Evolutionary conservation across 2,888 invertebrate genomes (phyloP).

Genomic region (Thyatira batis): DNA sequence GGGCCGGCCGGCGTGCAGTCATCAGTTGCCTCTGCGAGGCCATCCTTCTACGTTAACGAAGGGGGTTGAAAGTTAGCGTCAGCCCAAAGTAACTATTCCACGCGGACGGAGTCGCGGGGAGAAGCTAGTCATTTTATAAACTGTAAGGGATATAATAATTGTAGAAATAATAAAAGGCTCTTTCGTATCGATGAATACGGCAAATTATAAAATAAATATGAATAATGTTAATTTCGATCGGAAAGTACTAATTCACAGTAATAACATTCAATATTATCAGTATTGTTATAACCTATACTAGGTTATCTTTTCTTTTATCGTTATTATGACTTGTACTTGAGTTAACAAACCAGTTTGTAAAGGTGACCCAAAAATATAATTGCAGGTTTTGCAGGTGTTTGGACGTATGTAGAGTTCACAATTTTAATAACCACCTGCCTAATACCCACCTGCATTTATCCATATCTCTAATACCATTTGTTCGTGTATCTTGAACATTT

Average conservation of each 20-base stretch:
- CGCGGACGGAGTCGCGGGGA: too few species aligned
- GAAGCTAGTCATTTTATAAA: too few species aligned
- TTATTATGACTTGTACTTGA: not conserved
- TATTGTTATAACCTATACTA: not conserved
- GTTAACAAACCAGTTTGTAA: not conserved
- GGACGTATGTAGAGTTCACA: not conserved
- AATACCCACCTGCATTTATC: not conserved
- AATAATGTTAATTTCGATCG: not conserved
- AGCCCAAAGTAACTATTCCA: too few species aligned
- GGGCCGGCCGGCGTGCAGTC: too few species aligned
- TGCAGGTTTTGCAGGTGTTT: not conserved
- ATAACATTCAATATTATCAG: not conserved
- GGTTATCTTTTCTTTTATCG: not conserved
- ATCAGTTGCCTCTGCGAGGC: too few species aligned
- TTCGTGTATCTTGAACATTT: not conserved
- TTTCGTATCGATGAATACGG: too few species aligned
- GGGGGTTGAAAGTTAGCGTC: too few species aligned
- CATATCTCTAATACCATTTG: not conserved
- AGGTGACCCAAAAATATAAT: not conserved
- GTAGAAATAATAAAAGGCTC: too few species aligned
- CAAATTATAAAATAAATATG: not conserved
- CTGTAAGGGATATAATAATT: too few species aligned
- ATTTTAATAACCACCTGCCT: not conserved
- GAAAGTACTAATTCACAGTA: not conserved
- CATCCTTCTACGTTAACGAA: too few species aligned